These are phyloP conservation scores for Amniataba percoides DNA, from an alignment of 2,797 vertebrate genomes.

Conservation along the genomic window DNA sequence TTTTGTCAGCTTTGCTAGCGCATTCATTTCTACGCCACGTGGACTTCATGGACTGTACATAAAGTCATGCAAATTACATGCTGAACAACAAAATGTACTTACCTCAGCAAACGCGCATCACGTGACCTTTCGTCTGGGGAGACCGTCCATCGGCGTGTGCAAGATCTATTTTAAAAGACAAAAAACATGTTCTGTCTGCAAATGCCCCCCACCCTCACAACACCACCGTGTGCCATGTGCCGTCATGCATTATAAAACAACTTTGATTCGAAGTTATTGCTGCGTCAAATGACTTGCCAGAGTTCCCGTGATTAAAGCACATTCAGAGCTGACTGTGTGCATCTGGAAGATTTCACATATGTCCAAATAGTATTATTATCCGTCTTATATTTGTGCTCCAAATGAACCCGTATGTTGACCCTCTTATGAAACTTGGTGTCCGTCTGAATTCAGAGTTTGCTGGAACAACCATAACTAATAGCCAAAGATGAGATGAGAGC, in stretches of 20 bases:
- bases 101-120: conserved; percentile 4
- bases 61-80: conserved; percentile 59
- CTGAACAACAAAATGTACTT: conserved; percentile 60
- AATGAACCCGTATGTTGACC: conserved; percentile 8
- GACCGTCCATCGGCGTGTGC: conserved; percentile 3
- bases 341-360: not conserved
- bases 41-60: conserved; percentile 22
- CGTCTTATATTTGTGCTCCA: not conserved
- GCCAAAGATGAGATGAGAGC: conserved; percentile 2
- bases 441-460: not conserved
- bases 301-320: not conserved
- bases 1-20: conserved; percentile 31
- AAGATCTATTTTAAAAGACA: conserved; percentile 23
- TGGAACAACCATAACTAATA: not conserved
- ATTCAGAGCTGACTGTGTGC: not conserved
- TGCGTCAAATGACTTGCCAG: no score
- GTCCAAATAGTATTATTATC: not conserved
- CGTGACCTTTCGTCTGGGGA: conserved; percentile 20
- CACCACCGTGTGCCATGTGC: not conserved
- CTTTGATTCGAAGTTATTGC: conserved; percentile 7
- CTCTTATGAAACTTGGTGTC: not conserved
- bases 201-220: not conserved
- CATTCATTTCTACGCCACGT: conserved; percentile 35
- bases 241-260: conserved; percentile 30
- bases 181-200: conserved; percentile 11